Evolutionary conservation across 1,140 invertebrate genomes (phyloP).

Genomic region (Probaryconus sp.): DNA sequence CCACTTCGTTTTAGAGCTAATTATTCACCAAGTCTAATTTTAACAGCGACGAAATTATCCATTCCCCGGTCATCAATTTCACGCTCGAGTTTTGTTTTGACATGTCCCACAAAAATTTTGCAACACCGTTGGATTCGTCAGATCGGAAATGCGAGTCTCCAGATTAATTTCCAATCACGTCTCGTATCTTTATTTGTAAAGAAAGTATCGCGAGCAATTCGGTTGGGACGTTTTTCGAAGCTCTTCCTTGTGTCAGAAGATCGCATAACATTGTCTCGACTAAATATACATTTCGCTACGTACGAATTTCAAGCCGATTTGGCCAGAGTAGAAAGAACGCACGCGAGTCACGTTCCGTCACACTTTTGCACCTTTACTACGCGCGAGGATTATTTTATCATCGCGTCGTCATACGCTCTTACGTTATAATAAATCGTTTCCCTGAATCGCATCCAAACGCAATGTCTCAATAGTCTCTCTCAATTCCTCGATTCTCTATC

Average conservation of each 20-base stretch:
- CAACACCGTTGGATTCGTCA: too few relatives aligned
- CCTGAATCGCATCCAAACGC: slow-evolving; percentile 19
- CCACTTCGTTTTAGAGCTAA: slow-evolving; percentile 32
- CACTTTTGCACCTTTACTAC: slow-evolving; percentile 65
- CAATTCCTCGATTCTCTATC: too few relatives aligned
- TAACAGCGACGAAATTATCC: too few relatives aligned
- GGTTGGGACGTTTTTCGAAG: neutral
- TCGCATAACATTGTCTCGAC: slow-evolving; percentile 71
- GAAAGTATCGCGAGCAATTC: slow-evolving; percentile 8
- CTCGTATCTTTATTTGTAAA: neutral
- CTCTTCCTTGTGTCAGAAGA: slow-evolving; percentile 66
- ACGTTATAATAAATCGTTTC: slow-evolving; percentile 8
- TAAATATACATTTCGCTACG: slow-evolving; percentile 72
- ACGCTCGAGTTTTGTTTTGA: too few relatives aligned
- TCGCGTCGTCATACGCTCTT: slow-evolving; percentile 10
- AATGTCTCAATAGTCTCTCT: too few relatives aligned
- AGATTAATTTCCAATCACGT: too few relatives aligned
- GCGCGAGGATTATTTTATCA: slow-evolving; percentile 44
- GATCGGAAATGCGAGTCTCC: too few relatives aligned
- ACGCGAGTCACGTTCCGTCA: slow-evolving; percentile 68
- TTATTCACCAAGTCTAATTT: slow-evolving; percentile 1
- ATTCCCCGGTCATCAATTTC: too few relatives aligned
- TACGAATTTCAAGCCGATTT: slow-evolving; percentile 67
- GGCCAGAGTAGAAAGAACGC: slow-evolving; percentile 66
- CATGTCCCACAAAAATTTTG: too few relatives aligned